Percentiles rank a stretch among this genome's conserved stretches.
Evolutionary conservation across 2,113 vertebrate species (phyloP).

Genomic region (Chloropsis hardwickii): DNA sequence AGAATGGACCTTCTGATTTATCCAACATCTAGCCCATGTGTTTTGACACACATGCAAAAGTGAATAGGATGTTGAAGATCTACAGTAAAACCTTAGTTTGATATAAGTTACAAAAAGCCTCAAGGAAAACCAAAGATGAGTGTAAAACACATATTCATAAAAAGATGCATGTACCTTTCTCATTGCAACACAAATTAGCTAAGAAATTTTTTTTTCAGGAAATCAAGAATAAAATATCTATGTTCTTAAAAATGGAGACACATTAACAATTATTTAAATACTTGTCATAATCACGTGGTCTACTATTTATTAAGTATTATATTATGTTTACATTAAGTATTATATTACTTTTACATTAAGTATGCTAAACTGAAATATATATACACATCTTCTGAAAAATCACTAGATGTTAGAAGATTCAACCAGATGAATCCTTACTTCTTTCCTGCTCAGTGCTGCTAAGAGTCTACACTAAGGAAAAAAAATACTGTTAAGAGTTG

Average conservation of each 20-base stretch:
- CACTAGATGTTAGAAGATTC: background rate
- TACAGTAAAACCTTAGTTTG: background rate
- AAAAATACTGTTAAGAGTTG: background rate
- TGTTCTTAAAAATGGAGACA: background rate
- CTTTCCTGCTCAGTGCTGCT: background rate
- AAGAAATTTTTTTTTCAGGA: background rate
- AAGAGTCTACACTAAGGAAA: background rate
- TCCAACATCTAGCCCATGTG: background rate
- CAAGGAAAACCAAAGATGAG: background rate
- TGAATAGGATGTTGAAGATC: background rate
- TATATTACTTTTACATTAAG: no score
- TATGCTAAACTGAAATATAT: background rate
- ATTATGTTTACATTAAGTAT: no score
- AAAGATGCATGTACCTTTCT: background rate
- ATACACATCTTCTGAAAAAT: background rate
- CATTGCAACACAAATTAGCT: background rate
- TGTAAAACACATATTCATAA: background rate
- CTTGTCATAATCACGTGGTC: background rate
- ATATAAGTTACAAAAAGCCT: background rate
- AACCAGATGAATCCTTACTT: background rate
- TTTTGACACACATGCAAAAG: background rate
- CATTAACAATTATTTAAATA: background rate
- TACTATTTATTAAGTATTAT: background rate
- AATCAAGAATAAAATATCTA: background rate
- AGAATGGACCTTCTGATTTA: background rate